Evolutionary conservation across 2,797 vertebrate genomes (phyloP).

Genomic region (Sebastolobus altivelis): DNA sequence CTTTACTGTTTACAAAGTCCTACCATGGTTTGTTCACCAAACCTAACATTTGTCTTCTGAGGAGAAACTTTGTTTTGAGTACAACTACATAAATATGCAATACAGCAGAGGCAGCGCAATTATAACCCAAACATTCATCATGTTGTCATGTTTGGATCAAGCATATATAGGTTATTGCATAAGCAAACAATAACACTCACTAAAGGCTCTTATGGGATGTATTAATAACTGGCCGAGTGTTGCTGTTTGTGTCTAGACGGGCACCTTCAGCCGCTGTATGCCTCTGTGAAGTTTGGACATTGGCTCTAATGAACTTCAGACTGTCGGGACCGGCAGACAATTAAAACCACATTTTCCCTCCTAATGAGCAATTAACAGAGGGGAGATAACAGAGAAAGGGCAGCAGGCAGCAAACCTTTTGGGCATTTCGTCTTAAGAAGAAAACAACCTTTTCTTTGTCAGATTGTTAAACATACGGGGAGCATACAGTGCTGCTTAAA

Average conservation of each 20-base stretch:
- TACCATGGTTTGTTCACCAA: slow-evolving; percentile 14
- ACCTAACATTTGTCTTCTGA: slow-evolving; percentile 23
- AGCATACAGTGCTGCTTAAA: slow-evolving; percentile 14
- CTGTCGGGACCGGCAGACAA: slow-evolving; percentile 56
- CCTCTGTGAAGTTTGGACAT: slow-evolving; percentile 61
- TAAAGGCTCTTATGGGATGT: slow-evolving; percentile 37
- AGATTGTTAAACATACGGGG: slow-evolving; percentile 28
- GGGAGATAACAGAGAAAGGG: slow-evolving; percentile 52
- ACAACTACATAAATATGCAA: slow-evolving; percentile 21
- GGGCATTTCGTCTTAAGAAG: slow-evolving; percentile 21
- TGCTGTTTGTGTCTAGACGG: slow-evolving; percentile 38
- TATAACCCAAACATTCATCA: slow-evolving; percentile 45
- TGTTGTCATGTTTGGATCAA: slow-evolving; percentile 20
- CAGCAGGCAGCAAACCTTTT: slow-evolving; percentile 34
- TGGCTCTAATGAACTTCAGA: slow-evolving; percentile 75
- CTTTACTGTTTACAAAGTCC: background rate
- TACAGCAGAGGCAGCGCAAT: slow-evolving; percentile 22
- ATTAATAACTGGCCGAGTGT: slow-evolving; percentile 52
- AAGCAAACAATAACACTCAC: slow-evolving; percentile 37
- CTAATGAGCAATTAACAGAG: slow-evolving; percentile 77
- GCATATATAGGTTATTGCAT: slow-evolving; percentile 12
- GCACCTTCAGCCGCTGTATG: slow-evolving; percentile 45
- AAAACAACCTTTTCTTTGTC: slow-evolving; percentile 44
- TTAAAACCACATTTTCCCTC: slow-evolving; percentile 74
- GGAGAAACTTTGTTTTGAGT: slow-evolving; percentile 11